A percentile compares a stretch with the other conserved stretches of the same genome.
These are phyloP conservation scores for Synergus laeviventris DNA, from an alignment of 2,888 invertebrate genomes.

Conservation along the genomic window DNA sequence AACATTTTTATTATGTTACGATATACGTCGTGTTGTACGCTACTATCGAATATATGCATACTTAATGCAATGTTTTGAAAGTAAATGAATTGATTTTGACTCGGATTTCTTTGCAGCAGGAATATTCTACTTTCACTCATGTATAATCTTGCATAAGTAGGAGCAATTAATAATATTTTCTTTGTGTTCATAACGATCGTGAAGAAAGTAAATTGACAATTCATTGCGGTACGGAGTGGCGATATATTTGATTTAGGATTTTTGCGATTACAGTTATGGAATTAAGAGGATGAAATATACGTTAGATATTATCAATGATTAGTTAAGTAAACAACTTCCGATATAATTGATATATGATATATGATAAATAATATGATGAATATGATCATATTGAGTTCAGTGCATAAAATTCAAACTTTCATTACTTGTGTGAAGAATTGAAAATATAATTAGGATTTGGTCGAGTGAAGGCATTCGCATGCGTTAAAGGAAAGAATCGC, in stretches of 20 bases:
- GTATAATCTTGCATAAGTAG: too few species aligned
- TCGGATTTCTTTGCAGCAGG: neutral
- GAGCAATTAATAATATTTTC: too few species aligned
- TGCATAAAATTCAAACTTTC: too few species aligned
- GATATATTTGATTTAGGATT: conserved; percentile 55
- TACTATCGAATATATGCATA: neutral
- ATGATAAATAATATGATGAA: conserved; percentile 60
- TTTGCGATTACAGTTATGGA: conserved; percentile 51
- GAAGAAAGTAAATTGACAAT: neutral
- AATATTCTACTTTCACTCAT: neutral
- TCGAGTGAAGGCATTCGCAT: neutral
- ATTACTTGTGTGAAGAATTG: neutral
- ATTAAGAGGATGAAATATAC: conserved; percentile 59
- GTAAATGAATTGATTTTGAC: neutral
- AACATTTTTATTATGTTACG: conserved; percentile 12
- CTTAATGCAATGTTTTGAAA: neutral
- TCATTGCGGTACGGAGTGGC: neutral
- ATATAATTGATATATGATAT: conserved; percentile 62
- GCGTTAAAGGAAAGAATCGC: conserved; percentile 37
- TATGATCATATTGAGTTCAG: too few species aligned
- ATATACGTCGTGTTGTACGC: neutral
- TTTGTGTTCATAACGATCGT: too few species aligned
- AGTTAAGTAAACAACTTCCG: conserved; percentile 65
- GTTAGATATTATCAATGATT: conserved; percentile 64
- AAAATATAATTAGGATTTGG: neutral